Percentiles rank a stretch among this genome's conserved stretches.
phyloP scores from a whole-genome alignment of 2,888 invertebrate species.

The Mycalesis mineus region DNA sequence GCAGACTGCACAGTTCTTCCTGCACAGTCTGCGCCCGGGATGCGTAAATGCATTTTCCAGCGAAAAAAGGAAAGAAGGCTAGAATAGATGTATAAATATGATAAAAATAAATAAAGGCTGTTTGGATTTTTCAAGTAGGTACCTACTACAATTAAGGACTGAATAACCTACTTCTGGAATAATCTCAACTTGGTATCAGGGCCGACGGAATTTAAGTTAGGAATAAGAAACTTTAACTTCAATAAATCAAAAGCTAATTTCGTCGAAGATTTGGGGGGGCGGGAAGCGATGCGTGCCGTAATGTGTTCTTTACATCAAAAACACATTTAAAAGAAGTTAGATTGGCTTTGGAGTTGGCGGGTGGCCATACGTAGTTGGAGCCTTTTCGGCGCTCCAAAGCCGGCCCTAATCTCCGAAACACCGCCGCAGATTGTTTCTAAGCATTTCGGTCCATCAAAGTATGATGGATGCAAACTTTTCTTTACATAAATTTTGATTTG shows the following conservation, averaged over 20 bases:
- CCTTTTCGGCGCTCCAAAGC: constrained; percentile 66
- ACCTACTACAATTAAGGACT: too few relatives aligned
- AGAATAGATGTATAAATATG: too few relatives aligned
- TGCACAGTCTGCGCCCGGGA: too few relatives aligned
- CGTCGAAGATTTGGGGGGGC: constrained; percentile 59
- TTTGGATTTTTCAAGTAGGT: too few relatives aligned
- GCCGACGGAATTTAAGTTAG: neutral
- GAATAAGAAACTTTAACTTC: constrained; percentile 2
- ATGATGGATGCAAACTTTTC: constrained; percentile 59
- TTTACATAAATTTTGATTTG: constrained; percentile 56
- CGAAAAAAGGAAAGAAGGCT: too few relatives aligned
- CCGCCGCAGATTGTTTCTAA: constrained; percentile 72
- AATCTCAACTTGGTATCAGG: neutral
- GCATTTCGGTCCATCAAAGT: constrained; percentile 68
- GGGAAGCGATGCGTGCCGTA: constrained; percentile 64
- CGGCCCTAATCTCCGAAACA: constrained; percentile 70
- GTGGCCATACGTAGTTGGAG: constrained; percentile 67
- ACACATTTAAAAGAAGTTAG: constrained; percentile 79
- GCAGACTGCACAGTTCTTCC: too few relatives aligned
- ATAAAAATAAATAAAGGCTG: too few relatives aligned
- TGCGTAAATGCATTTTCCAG: too few relatives aligned
- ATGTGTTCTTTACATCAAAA: constrained; percentile 77
- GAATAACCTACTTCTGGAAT: neutral
- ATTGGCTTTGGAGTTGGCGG: constrained; percentile 76
- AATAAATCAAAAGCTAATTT: constrained; percentile 74